Evolutionary conservation across 2,113 vertebrate species (phyloP), one percentile per base, ranked within the genome.

Genomic region (Prinia subflava): DNA sequence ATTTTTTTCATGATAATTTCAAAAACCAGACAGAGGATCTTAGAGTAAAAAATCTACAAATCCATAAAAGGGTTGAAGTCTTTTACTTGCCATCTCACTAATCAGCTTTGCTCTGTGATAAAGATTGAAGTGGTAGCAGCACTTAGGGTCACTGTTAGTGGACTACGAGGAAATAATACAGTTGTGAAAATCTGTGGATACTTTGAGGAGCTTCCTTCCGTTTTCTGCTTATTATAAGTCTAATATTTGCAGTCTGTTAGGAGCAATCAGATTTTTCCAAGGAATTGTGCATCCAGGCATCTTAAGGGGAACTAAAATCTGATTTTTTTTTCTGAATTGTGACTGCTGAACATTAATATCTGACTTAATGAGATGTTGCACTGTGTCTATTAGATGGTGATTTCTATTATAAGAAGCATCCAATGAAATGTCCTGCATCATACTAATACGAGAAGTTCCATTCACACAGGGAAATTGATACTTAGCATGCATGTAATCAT

Each of bases 301-400:
- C 41, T 64, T 60, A 70, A 56, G 8, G 12, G 17, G 19, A 71
- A 11, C 9, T 49, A 46, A 92, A 55, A 35, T 84, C 21, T 75
- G 44, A 89, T 94, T 91, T 68, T 60, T 19, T 87, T 90, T 83
- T 84, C 28, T 25, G 62, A 63, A 23, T 59, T 85, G 19, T 75
- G 33, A 15, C 7, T 0, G 0, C 18, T 60, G 49, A 64, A 35
- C 47, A 27, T 83, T 44, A 68, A 22, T 41, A 42, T 75, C 24
- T 92, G 41, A 3, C 18, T 55, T 91, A 33, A 56, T 1, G 15
- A 71, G 27, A 15, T 59, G 21, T n/a, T 71, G 15, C 23, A 14
- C n/a, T 93, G 11, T 52, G 17, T 47, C 53, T 71, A 5, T 86
- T 89, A 52, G 13, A 23, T 44, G 20, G 21, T 41, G 37, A 55